These are phyloP conservation scores for Atherix ibis DNA, from an alignment of 2,888 invertebrate species.

Conservation along the genomic window DNA sequence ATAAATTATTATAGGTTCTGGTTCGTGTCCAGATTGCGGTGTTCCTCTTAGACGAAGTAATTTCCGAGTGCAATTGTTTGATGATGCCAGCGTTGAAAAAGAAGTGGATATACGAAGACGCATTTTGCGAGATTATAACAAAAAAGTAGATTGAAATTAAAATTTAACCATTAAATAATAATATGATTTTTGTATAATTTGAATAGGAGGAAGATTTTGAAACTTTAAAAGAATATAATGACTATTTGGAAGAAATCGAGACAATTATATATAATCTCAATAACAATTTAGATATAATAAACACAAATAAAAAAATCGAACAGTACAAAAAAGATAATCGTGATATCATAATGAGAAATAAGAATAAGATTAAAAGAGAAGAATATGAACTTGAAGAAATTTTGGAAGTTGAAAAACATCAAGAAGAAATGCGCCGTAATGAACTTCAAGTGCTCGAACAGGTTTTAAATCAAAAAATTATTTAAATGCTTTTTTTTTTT, in stretches of 20 bases:
- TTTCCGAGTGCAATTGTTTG: slow-evolving; percentile 89
- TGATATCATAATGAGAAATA: slow-evolving; percentile 66
- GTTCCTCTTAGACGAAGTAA: slow-evolving; percentile 75
- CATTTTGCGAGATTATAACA: slow-evolving; percentile 81
- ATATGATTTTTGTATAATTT: background rate
- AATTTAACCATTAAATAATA: no score
- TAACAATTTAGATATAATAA: slow-evolving; percentile 75
- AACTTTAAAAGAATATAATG: slow-evolving; percentile 72
- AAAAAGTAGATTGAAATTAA: slow-evolving; percentile 39
- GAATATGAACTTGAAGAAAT: slow-evolving; percentile 78
- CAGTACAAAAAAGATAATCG: slow-evolving; percentile 83
- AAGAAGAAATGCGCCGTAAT: slow-evolving; percentile 54
- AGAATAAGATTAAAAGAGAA: slow-evolving; percentile 57
- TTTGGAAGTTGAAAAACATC: slow-evolving; percentile 63
- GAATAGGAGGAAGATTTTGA: slow-evolving; percentile 70
- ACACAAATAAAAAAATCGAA: slow-evolving; percentile 79
- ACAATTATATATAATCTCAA: slow-evolving; percentile 78
- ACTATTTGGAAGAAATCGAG: slow-evolving; percentile 93
- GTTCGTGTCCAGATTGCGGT: slow-evolving; percentile 86
- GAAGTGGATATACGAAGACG: slow-evolving; percentile 89
- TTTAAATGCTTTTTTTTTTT: no score
- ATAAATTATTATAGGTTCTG: slow-evolving; percentile 49
- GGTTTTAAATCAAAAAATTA: no score
- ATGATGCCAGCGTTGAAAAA: slow-evolving; percentile 92
- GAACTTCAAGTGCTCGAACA: slow-evolving; percentile 46